Base-by-base conservation (phyloP, 2,113 vertebrate species). In the Smithornis capensis region DNA sequence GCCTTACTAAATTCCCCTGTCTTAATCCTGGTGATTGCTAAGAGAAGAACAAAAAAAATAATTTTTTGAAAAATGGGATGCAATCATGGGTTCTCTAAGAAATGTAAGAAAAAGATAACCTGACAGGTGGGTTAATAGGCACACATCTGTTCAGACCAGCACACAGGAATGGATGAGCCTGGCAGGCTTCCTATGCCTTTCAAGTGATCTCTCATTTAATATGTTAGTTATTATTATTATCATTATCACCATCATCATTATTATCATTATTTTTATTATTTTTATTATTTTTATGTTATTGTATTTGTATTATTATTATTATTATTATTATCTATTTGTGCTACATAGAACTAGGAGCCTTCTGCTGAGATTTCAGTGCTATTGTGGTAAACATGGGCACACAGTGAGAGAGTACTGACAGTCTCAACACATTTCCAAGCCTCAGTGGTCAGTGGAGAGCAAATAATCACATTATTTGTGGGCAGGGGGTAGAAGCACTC, bases 171-270 rank as follows among this genome's bases (percentile, higher is more conserved):
- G 38, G n/a, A 44, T 69, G 64, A 67, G 38, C 19, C 27, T 63
- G 27, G 42, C 37, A 87, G 19, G 6, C 37, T 60, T 44, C 45
- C 22, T 31, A 1, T 14, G 12, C 28, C 37, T 89, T 45, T 50
- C 4, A 62, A 73, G 47, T 37, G 14, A 6, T 62, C 18, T 65
- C 29, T 91, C 56, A 59, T 63, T 31, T 59, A 10, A 55, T 21
- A 15, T 1, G 0, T 29, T 38, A 14, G 9, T 40, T 47, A 5
- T 44, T 49, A 9, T 44, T 27, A 14, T 73, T 52, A 21, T n/a
- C 16, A n/a, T n/a, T n/a, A n/a, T n/a, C n/a, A n/a, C n/a, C n/a
- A n/a, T n/a, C n/a, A n/a, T n/a, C n/a, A n/a, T 40, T 40, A 40
- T 40, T 47, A 5, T 44, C 44, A 10, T 45, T 27, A 14, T 73